Conservation (phyloP, 2,888 invertebrate species). For the Callyntrura guangdongensis region DNA sequence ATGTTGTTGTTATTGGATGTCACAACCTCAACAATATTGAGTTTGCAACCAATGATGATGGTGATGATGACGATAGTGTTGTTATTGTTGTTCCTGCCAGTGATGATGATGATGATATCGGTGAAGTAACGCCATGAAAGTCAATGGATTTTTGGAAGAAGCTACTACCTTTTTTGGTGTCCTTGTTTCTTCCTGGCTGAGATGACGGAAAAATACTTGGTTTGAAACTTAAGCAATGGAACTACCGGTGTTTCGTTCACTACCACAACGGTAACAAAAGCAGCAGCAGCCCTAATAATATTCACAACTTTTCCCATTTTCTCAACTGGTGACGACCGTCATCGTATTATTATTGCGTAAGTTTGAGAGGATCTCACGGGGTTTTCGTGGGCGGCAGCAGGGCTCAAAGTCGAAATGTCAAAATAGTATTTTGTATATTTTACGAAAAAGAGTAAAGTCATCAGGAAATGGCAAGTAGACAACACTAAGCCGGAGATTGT, state of each 20-base stretch:
- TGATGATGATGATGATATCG: constrained; percentile 14
- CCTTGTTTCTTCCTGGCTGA: neutral
- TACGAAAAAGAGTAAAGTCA: neutral
- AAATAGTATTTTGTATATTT: neutral
- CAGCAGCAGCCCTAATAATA: constrained; percentile 6
- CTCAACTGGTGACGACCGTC: constrained; percentile 6
- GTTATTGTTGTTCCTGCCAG: neutral
- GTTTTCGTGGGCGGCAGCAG: neutral
- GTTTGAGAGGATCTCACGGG: neutral
- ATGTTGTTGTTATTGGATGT: constrained; percentile 67
- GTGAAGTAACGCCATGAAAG: constrained; percentile 36
- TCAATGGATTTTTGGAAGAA: neutral
- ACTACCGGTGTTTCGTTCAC: neutral
- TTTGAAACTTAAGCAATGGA: constrained; percentile 3
- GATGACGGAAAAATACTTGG: constrained; percentile 20
- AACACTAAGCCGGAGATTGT: neutral
- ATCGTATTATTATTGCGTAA: neutral
- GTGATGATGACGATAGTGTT: constrained; percentile 19
- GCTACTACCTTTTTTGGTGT: neutral
- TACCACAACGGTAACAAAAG: neutral
- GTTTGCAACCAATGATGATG: constrained; percentile 37
- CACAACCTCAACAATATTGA: constrained; percentile 62
- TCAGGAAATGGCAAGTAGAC: neutral
- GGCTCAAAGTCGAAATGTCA: constrained; percentile 1
- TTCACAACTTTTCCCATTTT: constrained; percentile 46